A percentile compares a stretch with the other conserved stretches of the same genome.
Evolutionary conservation across 2,797 vertebrate genomes (phyloP).

Genomic region (Amazonetta brasiliensis): DNA sequence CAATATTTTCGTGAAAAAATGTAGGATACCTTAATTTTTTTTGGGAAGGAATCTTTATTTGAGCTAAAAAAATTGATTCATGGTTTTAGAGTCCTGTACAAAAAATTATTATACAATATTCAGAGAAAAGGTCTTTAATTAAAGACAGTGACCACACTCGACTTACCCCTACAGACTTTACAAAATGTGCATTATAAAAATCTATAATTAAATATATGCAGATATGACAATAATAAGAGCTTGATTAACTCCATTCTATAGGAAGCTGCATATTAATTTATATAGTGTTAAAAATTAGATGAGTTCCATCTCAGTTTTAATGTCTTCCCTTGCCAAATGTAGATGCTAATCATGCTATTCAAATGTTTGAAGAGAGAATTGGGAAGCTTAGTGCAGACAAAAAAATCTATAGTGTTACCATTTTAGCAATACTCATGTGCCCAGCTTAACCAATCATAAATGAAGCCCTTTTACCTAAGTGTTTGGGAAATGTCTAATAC

Average conservation of each 20-base stretch:
- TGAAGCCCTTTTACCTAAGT: constrained; percentile 19
- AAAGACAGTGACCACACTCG: not conserved
- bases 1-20: not conserved
- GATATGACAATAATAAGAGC: constrained; percentile 49
- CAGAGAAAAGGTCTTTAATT: not conserved
- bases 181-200: not conserved
- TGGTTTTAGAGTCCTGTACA: not conserved
- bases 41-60: not conserved
- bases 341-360: constrained; percentile 59
- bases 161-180: not conserved
- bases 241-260: constrained; percentile 65
- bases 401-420: constrained; percentile 33
- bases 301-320: constrained; percentile 49
- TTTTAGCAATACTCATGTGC: constrained; percentile 46
- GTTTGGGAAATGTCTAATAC: constrained; percentile 32
- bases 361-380: constrained; percentile 56
- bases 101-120: not conserved
- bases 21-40: not conserved
- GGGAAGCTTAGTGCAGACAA: constrained; percentile 29
- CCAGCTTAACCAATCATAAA: not conserved
- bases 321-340: constrained; percentile 54
- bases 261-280: constrained; percentile 48
- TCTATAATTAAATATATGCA: constrained; percentile 36
- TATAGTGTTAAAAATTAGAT: constrained; percentile 52
- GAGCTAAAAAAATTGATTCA: not conserved